These are phyloP conservation scores for Melangyna quadrimaculata DNA, from an alignment of 2,888 invertebrate species.

Conservation along the genomic window DNA sequence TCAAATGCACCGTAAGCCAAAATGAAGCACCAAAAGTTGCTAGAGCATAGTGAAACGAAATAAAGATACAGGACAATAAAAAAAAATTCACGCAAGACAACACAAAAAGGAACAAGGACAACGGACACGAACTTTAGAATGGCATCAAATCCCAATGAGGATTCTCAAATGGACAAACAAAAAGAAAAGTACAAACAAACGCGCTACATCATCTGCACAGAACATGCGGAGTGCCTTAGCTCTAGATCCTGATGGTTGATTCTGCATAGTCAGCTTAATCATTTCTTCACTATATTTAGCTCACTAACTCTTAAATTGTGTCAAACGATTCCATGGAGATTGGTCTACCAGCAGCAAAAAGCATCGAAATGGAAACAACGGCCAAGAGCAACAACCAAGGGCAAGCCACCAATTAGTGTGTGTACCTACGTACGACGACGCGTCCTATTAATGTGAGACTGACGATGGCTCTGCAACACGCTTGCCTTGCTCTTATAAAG, in stretches of 20 bases:
- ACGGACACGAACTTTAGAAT: conserved; percentile 19
- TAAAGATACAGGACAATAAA: conserved; percentile 28
- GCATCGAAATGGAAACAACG: conserved; percentile 32
- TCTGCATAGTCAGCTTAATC: conserved; percentile 53
- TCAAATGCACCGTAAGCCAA: conserved; percentile 33
- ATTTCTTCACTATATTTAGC: conserved; percentile 45
- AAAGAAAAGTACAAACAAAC: neutral
- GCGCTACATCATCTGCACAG: conserved; percentile 20
- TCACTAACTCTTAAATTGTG: conserved; percentile 27
- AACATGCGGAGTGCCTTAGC: conserved; percentile 12
- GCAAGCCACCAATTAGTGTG: conserved; percentile 49
- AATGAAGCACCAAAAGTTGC: neutral
- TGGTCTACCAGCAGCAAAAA: conserved; percentile 5
- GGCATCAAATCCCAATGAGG: conserved; percentile 11
- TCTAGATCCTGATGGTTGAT: conserved; percentile 14
- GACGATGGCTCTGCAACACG: neutral
- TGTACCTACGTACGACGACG: too few relatives aligned
- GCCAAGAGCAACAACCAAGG: neutral
- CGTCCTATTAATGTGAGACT: conserved; percentile 53
- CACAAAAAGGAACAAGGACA: conserved; percentile 26
- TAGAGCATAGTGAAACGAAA: neutral
- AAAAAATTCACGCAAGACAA: conserved; percentile 43
- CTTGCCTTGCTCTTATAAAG: conserved; percentile 22
- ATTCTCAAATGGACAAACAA: neutral
- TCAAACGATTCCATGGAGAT: neutral